Percentiles rank a stretch among this genome's conserved stretches.
Evolutionary conservation across 2,888 invertebrate genomes (phyloP).

Genomic region (Blomia tropicalis): DNA sequence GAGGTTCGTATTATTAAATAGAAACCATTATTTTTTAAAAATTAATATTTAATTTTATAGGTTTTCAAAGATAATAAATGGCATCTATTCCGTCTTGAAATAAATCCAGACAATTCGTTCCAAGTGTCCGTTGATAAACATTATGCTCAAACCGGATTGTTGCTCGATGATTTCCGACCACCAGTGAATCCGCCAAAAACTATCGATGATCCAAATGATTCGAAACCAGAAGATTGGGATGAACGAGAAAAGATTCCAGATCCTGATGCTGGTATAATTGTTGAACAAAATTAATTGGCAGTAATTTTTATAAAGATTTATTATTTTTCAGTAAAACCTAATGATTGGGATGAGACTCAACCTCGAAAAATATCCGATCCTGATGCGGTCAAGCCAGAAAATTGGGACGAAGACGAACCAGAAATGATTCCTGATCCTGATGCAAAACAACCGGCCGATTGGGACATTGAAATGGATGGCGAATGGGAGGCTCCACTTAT

Average conservation of each 20-base stretch:
- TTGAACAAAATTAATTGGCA: neutral
- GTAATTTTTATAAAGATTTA: neutral
- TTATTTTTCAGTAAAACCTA: slow-evolving; percentile 23
- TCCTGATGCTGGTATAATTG: slow-evolving; percentile 28
- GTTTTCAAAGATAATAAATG: slow-evolving; percentile 69
- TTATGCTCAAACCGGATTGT: slow-evolving; percentile 63
- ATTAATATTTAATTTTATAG: slow-evolving; percentile 3
- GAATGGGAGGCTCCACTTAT: slow-evolving; percentile 91
- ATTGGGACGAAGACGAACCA: slow-evolving; percentile 83
- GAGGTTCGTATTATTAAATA: slow-evolving; percentile 27
- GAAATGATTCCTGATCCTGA: slow-evolving; percentile 64
- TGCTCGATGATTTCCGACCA: slow-evolving; percentile 77
- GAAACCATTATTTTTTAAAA: neutral
- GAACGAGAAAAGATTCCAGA: slow-evolving; percentile 55
- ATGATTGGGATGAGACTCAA: slow-evolving; percentile 63
- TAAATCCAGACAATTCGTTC: slow-evolving; percentile 63
- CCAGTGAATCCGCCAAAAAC: slow-evolving; percentile 85
- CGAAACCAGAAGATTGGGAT: slow-evolving; percentile 82
- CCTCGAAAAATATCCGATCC: slow-evolving; percentile 76
- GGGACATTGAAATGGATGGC: slow-evolving; percentile 83
- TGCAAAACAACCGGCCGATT: slow-evolving; percentile 80
- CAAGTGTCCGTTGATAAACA: slow-evolving; percentile 65
- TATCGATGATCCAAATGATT: slow-evolving; percentile 72
- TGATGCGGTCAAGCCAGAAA: slow-evolving; percentile 63
- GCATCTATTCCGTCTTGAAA: slow-evolving; percentile 62